phyloP scores from a whole-genome alignment of 2,113 vertebrate genomes.

The Chelonoidis abingdonii region DNA sequence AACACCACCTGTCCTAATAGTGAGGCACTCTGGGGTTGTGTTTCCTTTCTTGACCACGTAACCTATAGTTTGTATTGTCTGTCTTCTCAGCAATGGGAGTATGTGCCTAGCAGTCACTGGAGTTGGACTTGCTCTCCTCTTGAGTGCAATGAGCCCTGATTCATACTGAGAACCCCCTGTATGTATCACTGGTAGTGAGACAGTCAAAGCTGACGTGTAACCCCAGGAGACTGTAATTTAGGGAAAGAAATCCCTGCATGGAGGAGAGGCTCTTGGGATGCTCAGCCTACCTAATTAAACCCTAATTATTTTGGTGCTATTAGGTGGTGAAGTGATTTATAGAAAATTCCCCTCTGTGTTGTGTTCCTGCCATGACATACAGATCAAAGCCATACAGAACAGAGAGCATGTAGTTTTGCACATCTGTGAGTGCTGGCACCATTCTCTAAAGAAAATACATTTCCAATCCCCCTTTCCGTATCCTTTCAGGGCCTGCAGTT shows the following conservation, averaged over 20 bases:
- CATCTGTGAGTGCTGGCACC: not conserved
- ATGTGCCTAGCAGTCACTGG: accelerated
- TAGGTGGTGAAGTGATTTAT: not conserved
- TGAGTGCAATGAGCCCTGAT: accelerated
- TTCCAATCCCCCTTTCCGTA: not conserved
- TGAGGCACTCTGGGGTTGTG: not conserved
- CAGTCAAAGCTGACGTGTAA: not conserved
- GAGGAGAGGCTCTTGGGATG: not conserved
- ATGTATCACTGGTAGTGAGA: accelerated
- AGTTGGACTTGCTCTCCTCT: not conserved
- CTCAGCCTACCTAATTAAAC: not conserved
- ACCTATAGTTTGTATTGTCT: accelerated
- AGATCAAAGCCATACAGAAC: not conserved
- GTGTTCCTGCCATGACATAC: not conserved
- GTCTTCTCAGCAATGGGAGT: not conserved
- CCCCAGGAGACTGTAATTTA: not conserved
- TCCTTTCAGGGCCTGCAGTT: constrained; percentile 23
- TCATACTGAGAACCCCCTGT: accelerated
- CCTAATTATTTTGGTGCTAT: not conserved
- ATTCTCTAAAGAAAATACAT: accelerated
- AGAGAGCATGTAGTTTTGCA: not conserved
- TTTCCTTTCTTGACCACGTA: not conserved
- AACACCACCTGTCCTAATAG: not conserved
- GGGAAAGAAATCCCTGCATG: not conserved
- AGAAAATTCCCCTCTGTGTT: not conserved